phyloP scores from a whole-genome alignment of 2,113 vertebrate species.

The Numenius arquata region DNA sequence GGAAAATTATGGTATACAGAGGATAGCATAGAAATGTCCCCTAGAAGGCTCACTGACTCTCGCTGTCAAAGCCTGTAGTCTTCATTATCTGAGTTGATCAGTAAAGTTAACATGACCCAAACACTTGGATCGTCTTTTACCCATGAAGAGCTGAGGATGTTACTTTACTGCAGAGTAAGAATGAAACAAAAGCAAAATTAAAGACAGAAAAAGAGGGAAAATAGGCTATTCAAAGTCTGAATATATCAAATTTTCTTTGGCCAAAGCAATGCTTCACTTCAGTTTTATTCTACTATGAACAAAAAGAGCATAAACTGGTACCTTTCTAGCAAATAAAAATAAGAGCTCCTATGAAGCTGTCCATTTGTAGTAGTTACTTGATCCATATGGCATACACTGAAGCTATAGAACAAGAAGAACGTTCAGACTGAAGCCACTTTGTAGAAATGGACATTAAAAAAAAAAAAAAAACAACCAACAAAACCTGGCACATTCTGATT shows the following conservation, averaged over 20 bases:
- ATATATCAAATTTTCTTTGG: neutral
- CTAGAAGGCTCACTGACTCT: neutral
- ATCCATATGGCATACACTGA: fast-evolving
- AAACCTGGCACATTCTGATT: neutral
- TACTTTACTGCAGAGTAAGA: neutral
- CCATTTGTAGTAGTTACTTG: neutral
- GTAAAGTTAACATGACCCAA: neutral
- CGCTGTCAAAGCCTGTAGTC: neutral
- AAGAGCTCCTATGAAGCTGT: neutral
- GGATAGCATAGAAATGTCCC: neutral
- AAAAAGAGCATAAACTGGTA: neutral
- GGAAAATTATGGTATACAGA: neutral
- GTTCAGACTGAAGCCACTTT: neutral
- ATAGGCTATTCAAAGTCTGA: neutral
- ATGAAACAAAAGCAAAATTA: neutral
- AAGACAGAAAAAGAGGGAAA: neutral
- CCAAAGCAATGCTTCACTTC: neutral
- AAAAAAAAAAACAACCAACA: neutral
- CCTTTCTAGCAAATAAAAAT: neutral
- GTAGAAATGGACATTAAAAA: neutral
- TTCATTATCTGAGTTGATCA: neutral
- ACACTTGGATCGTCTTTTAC: neutral
- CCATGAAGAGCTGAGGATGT: neutral
- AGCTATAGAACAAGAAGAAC: neutral
- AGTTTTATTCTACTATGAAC: neutral